A percentile compares a stretch with the other conserved stretches of the same genome.
Conservation (phyloP, 2,113 vertebrate genomes). For the Bettongia penicillata region DNA sequence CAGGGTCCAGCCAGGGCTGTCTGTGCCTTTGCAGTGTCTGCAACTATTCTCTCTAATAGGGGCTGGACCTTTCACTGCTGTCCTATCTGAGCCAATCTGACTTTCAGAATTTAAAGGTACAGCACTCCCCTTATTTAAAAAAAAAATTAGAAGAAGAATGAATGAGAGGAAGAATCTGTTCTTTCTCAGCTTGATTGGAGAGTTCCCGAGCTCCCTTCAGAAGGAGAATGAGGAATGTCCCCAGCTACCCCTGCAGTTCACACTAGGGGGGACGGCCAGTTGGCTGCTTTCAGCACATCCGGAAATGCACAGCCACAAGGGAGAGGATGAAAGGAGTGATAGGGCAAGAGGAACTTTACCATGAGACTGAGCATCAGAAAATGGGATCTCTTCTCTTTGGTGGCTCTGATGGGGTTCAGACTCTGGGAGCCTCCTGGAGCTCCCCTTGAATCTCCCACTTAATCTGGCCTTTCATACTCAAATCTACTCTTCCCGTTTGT, state of each 20-base stretch:
- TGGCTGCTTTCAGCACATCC: slow-evolving; percentile 39
- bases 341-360: slow-evolving; percentile 35
- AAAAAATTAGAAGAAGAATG: neutral
- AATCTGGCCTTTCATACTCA: no score
- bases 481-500: no score
- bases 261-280: neutral
- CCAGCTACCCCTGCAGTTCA: neutral
- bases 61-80: slow-evolving; percentile 70
- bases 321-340: slow-evolving; percentile 28
- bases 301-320: slow-evolving; percentile 36
- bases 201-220: neutral
- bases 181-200: neutral
- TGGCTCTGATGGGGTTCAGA: no score
- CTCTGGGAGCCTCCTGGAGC: no score
- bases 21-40: slow-evolving; percentile 48
- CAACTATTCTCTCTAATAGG: slow-evolving; percentile 61
- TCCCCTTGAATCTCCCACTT: no score
- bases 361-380: neutral
- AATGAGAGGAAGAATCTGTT: neutral
- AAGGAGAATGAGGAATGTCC: neutral
- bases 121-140: slow-evolving; percentile 61
- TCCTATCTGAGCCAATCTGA: slow-evolving; percentile 66
- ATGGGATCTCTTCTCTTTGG: neutral
- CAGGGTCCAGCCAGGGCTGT: slow-evolving; percentile 35
- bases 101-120: slow-evolving; percentile 82